Base-by-base conservation (phyloP, 2,797 vertebrate species). In the Halcyon badia region DNA sequence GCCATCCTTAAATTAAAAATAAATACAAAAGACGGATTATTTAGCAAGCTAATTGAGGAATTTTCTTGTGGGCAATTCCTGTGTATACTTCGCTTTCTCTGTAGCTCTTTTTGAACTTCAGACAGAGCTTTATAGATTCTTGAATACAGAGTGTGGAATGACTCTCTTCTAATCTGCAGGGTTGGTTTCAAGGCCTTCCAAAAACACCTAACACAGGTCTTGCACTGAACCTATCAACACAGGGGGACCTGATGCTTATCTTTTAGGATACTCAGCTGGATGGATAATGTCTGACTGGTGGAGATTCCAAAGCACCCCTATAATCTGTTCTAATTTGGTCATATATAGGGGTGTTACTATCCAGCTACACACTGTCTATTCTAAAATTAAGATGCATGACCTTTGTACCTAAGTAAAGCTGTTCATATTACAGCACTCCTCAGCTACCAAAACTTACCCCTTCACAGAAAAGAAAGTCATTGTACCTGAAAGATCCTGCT, bases 1-100 rank as follows among this genome's bases (percentile, higher is more conserved):
- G n/a, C n/a, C 87, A 37, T 20, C 73, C 69, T 93, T 79, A 91
- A 87, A 91, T 94, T 87, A 94, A 93, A 87, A 66, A 80, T 7
- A 35, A 82, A 62, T 84, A 52, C 60, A 62, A 90, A 93, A 49
- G 26, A 79, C 15, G 25, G 41, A 79, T 81, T 87, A 82, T 84
- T 94, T 90, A 66, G 54, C 35, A 48, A 83, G 72, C 26, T 81
- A 95, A 95, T 79, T 81, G 46, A 79, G 72, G 46, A 44, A 11
- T 90, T 83, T 89, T 87, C 57, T 93, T 68, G 49, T 77, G 41
- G 60, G 37, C 39, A 70, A 14, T 73, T 77, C 49, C 71, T 60
- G 49, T 20, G 5, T 57, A 26, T 35, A 24, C 14, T 37, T 15
- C 0, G 0, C 37, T 80, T 93, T 91, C 46, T 79, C 46, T 84